A percentile compares a stretch with the other conserved stretches of the same genome.
Evolutionary conservation across 2,113 vertebrate genomes (phyloP).

Genomic region (Plecotus auritus): DNA sequence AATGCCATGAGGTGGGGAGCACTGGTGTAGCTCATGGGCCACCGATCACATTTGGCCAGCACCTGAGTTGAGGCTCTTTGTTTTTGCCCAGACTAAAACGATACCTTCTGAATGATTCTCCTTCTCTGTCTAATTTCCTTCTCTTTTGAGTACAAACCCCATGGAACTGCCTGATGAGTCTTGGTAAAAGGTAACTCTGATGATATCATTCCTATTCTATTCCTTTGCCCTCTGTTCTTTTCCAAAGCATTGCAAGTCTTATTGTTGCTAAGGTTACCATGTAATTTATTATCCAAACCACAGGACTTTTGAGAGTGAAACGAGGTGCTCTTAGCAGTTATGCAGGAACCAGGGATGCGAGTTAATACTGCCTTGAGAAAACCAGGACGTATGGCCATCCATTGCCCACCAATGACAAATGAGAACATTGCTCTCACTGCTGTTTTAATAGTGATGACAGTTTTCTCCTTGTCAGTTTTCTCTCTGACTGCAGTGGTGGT

Average conservation of each 20-base stretch:
- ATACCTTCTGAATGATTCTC: background rate
- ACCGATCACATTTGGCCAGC: background rate
- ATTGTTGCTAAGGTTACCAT: background rate
- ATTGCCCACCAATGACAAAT: background rate
- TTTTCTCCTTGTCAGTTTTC: background rate
- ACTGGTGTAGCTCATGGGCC: background rate
- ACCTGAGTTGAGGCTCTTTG: background rate
- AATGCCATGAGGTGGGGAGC: background rate
- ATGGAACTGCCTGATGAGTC: background rate
- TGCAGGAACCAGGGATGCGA: background rate
- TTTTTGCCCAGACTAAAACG: background rate
- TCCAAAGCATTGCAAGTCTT: background rate
- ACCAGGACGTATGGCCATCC: background rate
- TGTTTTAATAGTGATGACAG: background rate
- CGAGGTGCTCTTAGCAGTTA: background rate
- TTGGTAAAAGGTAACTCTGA: background rate
- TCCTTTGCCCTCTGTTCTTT: background rate
- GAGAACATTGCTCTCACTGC: background rate
- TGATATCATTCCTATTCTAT: background rate
- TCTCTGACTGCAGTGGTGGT: background rate
- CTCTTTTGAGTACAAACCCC: background rate
- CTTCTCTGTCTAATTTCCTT: background rate
- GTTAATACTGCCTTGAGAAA: background rate
- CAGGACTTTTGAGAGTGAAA: background rate
- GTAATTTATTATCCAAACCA: slow-evolving; percentile 10